phyloP scores from a whole-genome alignment of 2,888 invertebrate genomes.

The Sinohyriopsis cumingii region DNA sequence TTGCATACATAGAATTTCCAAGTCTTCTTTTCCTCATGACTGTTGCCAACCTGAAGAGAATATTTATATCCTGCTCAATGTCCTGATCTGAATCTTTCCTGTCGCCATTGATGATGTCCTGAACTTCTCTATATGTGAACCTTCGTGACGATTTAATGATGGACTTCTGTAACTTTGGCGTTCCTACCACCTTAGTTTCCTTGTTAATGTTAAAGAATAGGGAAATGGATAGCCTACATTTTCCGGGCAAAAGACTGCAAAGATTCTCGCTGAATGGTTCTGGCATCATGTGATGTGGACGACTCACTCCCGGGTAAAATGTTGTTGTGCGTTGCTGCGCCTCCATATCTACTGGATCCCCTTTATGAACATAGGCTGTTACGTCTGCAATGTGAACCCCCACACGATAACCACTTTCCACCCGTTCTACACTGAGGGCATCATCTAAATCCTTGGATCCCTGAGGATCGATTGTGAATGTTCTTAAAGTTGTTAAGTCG shows the following conservation, averaged over 20 bases:
- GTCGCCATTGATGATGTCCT: constrained; percentile 9
- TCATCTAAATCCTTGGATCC: constrained; percentile 42
- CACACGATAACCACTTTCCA: constrained; percentile 20
- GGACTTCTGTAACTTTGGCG: constrained; percentile 7
- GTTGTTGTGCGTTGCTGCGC: constrained; percentile 32
- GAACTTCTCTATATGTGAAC: constrained; percentile 28
- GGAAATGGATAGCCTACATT: constrained; percentile 31
- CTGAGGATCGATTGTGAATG: constrained; percentile 44
- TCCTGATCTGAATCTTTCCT: neutral
- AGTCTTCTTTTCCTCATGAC: constrained; percentile 21
- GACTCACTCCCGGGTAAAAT: constrained; percentile 27
- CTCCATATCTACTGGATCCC: constrained; percentile 35
- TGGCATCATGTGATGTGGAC: constrained; percentile 38
- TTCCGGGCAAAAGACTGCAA: constrained; percentile 31
- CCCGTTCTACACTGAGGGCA: constrained; percentile 30
- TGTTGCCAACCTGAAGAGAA: constrained; percentile 20
- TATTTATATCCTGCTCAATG: constrained; percentile 8
- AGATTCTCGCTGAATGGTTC: constrained; percentile 28
- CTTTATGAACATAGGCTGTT: constrained; percentile 26
- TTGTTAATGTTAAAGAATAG: constrained; percentile 25
- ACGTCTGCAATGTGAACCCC: constrained; percentile 49
- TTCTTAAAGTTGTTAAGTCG: constrained; percentile 24
- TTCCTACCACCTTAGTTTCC: constrained; percentile 4
- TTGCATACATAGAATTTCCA: constrained; percentile 16
- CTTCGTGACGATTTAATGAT: constrained; percentile 13